Evolutionary conservation across 2,888 invertebrate genomes (phyloP), one percentile per base, ranked within the genome.

Genomic region (Dolichomitus sp.): DNA sequence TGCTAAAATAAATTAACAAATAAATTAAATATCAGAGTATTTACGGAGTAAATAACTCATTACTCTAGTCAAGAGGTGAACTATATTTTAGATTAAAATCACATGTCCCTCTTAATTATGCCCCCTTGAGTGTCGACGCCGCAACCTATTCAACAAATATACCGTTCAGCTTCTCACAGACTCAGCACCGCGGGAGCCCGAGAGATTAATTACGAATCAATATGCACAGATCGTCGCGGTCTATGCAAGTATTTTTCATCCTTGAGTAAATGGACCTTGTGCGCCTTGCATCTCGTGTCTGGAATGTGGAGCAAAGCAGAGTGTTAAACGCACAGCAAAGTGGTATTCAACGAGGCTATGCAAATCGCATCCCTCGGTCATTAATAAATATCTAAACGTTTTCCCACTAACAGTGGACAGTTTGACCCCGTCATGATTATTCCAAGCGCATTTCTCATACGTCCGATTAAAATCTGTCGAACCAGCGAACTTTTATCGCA

Each of bases 251-350:
- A 84, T 86, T 87, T 89, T 88, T 86, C 84, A 90, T 91, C 91
- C 92, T 92, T 91, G 90, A 89, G 85, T 86, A 86, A 87, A 83
- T 77, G 87, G 87, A 90, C 91, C 92, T 91, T 92, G 90, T 79
- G 70, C 84, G 84, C 59, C 48, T 87, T 86, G 82, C 85, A 85
- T 74, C 54, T 69, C 74, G 57, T 40, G 11, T 59, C 65, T 83
- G 87, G 90, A 90, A 92, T 91, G 88, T 90, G 86, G 90, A 89
- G 88, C 89, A 90, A 87, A 86, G 83, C n/a, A 77, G 88, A 85
- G 84, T 63, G 50, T 77, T 69, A 6, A 9, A 19, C 11, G 61
- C 37, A 54, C 40, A 66, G 45, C 7, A 68, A 37, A 59, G 6
- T 59, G 50, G 80, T 70, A 75, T 65, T 69, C 52, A 76, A 65